Base-by-base conservation (phyloP, 2,797 vertebrate genomes). In the Eidolon dupreanum region DNA sequence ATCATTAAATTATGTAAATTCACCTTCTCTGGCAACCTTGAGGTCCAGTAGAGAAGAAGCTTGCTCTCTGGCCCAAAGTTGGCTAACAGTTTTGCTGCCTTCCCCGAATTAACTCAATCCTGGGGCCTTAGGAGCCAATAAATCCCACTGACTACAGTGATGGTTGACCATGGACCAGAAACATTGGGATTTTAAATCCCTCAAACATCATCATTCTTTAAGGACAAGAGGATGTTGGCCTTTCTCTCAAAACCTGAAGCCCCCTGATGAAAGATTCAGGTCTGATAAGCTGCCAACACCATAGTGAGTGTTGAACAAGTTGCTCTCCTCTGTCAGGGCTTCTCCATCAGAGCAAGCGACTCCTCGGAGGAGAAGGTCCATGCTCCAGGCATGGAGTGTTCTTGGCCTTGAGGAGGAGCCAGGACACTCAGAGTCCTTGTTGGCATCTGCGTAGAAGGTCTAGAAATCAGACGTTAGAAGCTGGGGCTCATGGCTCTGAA, bases 1-100 rank as follows among this genome's bases (percentile, higher is more conserved):
- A 12, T 63, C 33, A 43, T 94, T 85, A 55, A n/a, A 12, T 91
- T 55, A 33, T 13, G 11, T 85, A 65, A 70, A 53, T 75, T 87
- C 12, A 36, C 28, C 79, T 66, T 88, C 31, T 82, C 24, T 3
- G 15, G 53, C 74, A 33, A 26, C 66, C 19, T 16, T 8, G 43
- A 79, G 31, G 31, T 68, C 41, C 33, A 5, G 13, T 19, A 66
- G 31, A 19, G 20, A 78, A 90, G 79, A 36, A 63, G 55, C 51
- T 1, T 26, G 31, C 38, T 84, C 46, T 74, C 49, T 84, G 63
- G 26, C 51, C 36, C 4, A 12, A 9, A 36, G 13, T 0, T 1
- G 9, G 55, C 53, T 36, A 12, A 49, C 22, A 26, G 0, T 10
- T 17, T 2, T 22, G 43, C 81, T 85, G 65, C 77, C 24, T 79